phyloP scores from a whole-genome alignment of 2,888 invertebrate genomes.

The Pterostichus madidus region DNA sequence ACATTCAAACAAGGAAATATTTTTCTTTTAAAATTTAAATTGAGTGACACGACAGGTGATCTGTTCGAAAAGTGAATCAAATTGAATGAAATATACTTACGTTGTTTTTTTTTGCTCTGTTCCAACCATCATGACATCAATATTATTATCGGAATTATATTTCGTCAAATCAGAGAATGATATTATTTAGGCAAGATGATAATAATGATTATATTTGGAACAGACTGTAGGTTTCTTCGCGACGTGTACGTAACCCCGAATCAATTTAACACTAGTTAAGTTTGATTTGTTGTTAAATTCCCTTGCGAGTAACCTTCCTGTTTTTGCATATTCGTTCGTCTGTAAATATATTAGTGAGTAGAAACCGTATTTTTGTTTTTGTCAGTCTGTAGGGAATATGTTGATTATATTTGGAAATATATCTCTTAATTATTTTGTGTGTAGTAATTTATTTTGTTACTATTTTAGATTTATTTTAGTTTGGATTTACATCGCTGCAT shows the following conservation, averaged over 20 bases:
- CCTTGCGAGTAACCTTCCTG: constrained; percentile 22
- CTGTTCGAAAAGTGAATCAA: neutral
- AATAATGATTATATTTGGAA: neutral
- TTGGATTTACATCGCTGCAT: neutral
- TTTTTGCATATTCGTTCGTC: constrained; percentile 16
- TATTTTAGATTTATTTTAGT: neutral
- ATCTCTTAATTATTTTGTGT: constrained; percentile 9
- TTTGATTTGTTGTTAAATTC: neutral
- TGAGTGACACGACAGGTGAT: neutral
- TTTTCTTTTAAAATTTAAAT: too few species aligned
- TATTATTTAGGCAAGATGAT: too few species aligned
- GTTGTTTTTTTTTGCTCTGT: too few species aligned
- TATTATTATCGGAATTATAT: too few species aligned
- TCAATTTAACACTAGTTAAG: neutral
- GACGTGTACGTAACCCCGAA: neutral
- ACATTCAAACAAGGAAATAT: too few species aligned
- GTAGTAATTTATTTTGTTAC: constrained; percentile 20
- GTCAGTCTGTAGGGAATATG: constrained; percentile 31
- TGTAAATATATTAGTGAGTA: constrained; percentile 46
- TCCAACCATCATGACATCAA: too few species aligned
- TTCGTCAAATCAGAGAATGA: too few species aligned
- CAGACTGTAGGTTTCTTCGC: neutral
- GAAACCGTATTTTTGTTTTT: constrained; percentile 20
- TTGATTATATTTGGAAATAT: constrained; percentile 14
- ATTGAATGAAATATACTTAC: neutral